Percentiles rank a stretch among this genome's conserved stretches.
phyloP scores from a whole-genome alignment of 2,888 invertebrate genomes.

The Hydrotaea cyrtoneurina region DNA sequence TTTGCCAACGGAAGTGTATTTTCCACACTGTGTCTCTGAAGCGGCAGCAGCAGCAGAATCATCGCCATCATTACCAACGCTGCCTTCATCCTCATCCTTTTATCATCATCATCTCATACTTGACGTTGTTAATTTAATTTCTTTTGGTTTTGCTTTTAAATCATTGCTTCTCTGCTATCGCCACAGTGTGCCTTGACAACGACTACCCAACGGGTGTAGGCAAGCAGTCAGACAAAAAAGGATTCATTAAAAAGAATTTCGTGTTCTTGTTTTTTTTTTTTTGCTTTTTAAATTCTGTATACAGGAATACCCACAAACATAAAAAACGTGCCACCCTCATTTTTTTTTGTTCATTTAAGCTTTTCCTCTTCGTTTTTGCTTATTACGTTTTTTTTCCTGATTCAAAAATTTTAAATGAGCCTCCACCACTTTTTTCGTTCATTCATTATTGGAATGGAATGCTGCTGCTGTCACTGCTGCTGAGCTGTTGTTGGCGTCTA shows the following conservation, averaged over 20 bases:
- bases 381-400: conserved; percentile 47
- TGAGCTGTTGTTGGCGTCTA: conserved; percentile 44
- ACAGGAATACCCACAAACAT: conserved; percentile 36
- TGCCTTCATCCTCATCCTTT: conserved; percentile 17
- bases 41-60: neutral
- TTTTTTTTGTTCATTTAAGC: conserved; percentile 52
- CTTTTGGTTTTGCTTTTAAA: conserved; percentile 64
- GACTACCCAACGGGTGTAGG: conserved; percentile 57
- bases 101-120: conserved; percentile 30
- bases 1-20: neutral
- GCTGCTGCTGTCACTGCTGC: conserved; percentile 41
- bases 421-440: conserved; percentile 57
- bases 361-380: conserved; percentile 50
- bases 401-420: conserved; percentile 61
- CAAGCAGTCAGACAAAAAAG: conserved; percentile 51
- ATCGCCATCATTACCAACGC: neutral
- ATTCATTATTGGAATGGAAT: conserved; percentile 53
- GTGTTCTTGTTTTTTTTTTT: neutral
- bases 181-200: conserved; percentile 21
- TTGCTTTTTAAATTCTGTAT: conserved; percentile 49
- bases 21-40: neutral
- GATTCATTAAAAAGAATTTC: conserved; percentile 64
- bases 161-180: conserved; percentile 26
- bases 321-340: conserved; percentile 66
- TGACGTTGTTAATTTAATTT: conserved; percentile 66